phyloP scores from a whole-genome alignment of 2,797 vertebrate genomes.

The Eutrigla gurnardus region DNA sequence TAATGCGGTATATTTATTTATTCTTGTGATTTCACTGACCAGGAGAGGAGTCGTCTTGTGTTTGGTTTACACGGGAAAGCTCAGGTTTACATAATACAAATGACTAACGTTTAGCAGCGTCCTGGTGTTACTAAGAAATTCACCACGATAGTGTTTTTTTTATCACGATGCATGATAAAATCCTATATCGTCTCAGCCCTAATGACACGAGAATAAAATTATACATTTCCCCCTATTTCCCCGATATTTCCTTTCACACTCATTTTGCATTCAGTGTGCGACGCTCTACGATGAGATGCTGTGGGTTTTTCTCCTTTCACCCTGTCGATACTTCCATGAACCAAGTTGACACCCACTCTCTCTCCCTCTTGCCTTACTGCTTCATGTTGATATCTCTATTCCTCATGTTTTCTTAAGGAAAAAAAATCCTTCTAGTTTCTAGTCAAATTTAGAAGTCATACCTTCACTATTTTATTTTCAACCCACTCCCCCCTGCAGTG shows the following conservation, averaged over 20 bases:
- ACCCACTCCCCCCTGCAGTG: slow-evolving; percentile 71
- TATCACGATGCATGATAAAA: too few species aligned
- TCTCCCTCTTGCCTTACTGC: slow-evolving; percentile 18
- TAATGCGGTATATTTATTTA: slow-evolving; percentile 5
- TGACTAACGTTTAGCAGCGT: neutral
- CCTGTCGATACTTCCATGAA: slow-evolving; percentile 14
- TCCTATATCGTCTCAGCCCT: too few species aligned
- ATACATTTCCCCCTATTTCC: neutral
- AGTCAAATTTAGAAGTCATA: slow-evolving; percentile 79
- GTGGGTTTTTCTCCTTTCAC: slow-evolving; percentile 43
- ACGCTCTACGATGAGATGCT: slow-evolving; percentile 18
- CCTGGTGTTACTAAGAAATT: too few species aligned
- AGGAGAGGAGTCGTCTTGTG: neutral
- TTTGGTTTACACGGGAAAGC: too few species aligned
- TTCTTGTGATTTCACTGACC: neutral
- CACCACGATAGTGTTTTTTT: too few species aligned
- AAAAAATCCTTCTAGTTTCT: slow-evolving; percentile 51
- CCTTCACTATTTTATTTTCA: slow-evolving; percentile 64
- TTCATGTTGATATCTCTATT: slow-evolving; percentile 73
- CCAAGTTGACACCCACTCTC: neutral
- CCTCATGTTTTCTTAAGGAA: slow-evolving; percentile 50
- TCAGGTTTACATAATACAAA: neutral
- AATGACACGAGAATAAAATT: neutral
- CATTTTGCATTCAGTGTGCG: slow-evolving; percentile 6
- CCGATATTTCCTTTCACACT: neutral